A percentile compares a stretch with the other conserved stretches of the same genome.
Conservation (phyloP, 2,797 vertebrate species). For the Eidolon dupreanum region DNA sequence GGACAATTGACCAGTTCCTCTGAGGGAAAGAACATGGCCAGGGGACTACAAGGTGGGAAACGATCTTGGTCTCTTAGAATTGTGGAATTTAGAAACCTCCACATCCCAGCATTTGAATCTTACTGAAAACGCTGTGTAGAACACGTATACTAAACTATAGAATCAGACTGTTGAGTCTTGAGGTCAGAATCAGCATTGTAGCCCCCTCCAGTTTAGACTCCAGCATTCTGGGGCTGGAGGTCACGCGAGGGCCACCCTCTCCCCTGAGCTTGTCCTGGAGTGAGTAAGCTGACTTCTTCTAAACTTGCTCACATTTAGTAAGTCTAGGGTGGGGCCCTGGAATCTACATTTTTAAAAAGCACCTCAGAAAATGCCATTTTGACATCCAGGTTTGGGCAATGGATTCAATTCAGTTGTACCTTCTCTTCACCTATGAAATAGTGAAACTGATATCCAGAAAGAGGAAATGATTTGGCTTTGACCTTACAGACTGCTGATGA, state of each 20-base stretch:
- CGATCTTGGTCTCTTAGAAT: not conserved
- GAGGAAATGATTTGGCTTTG: not conserved
- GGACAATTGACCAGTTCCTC: not conserved
- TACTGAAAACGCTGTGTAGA: not conserved
- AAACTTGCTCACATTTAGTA: not conserved
- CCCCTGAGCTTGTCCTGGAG: not conserved
- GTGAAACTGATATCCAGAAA: not conserved
- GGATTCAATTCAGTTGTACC: not conserved
- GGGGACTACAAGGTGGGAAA: not conserved
- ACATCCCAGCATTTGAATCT: not conserved
- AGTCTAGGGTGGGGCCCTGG: not conserved
- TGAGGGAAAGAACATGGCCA: not conserved
- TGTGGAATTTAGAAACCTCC: not conserved
- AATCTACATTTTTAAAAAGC: not conserved
- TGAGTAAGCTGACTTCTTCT: not conserved
- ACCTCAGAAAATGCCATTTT: not conserved
- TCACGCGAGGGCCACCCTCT: accelerated
- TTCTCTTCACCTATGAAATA: not conserved
- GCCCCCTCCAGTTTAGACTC: not conserved
- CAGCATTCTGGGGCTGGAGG: not conserved
- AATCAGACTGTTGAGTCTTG: not conserved
- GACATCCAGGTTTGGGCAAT: not conserved
- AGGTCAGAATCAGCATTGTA: not conserved
- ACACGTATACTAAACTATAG: not conserved
- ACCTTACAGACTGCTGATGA: no score